Conservation (phyloP, 2,888 invertebrate species). For the Cheiracanthium punctorium region DNA sequence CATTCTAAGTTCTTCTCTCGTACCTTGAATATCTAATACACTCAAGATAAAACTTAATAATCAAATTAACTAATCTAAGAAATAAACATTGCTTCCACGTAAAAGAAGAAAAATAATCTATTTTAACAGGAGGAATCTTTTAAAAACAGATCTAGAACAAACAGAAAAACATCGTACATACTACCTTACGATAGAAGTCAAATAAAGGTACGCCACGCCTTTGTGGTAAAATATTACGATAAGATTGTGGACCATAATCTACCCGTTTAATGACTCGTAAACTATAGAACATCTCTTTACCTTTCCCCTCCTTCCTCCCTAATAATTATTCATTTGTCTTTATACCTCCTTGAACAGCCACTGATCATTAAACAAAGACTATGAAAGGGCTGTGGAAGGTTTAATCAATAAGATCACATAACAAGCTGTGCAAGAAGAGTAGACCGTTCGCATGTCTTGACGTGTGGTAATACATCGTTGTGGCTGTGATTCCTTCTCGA, state of each 20-base stretch:
- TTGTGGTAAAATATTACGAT: too few species aligned
- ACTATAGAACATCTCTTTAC: neutral
- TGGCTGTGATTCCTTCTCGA: neutral
- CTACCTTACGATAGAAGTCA: too few species aligned
- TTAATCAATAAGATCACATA: neutral
- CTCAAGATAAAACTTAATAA: too few species aligned
- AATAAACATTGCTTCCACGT: too few species aligned
- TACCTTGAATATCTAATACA: too few species aligned
- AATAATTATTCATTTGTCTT: neutral
- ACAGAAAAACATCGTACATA: too few species aligned
- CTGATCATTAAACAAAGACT: neutral
- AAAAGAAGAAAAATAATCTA: too few species aligned
- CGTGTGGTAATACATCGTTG: neutral
- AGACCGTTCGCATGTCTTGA: neutral
- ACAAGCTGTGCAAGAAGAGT: neutral
- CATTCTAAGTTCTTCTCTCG: too few species aligned
- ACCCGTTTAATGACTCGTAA: neutral
- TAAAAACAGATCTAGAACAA: too few species aligned
- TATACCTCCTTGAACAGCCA: neutral
- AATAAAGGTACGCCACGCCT: too few species aligned
- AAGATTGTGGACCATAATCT: neutral
- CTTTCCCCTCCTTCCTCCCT: neutral
- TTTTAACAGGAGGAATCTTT: too few species aligned
- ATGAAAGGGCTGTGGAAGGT: neutral
- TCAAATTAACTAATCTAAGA: too few species aligned